Evolutionary conservation across 2,113 vertebrate genomes (phyloP).

Genomic region (Rhabdornis inornatus): DNA sequence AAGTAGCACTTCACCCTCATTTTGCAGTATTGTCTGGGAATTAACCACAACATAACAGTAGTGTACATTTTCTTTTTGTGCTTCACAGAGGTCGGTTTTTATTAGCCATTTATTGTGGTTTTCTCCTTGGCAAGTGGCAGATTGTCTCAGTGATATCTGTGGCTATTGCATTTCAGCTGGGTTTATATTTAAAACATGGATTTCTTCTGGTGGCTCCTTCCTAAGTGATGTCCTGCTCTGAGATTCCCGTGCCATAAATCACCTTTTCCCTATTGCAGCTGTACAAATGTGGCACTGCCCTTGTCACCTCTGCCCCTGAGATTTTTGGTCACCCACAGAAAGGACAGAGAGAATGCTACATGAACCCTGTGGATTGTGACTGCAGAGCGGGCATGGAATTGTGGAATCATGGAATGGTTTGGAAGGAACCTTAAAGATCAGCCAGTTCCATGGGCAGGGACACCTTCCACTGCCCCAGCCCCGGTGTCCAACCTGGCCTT

Average conservation of each 20-base stretch:
- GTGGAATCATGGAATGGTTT: background rate
- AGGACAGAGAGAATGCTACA: background rate
- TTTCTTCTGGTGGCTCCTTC: constrained; percentile 21
- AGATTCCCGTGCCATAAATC: background rate
- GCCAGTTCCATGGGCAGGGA: background rate
- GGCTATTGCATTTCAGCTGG: background rate
- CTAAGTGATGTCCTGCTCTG: background rate
- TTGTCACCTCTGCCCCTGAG: background rate
- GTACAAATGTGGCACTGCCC: background rate
- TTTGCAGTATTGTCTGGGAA: constrained; percentile 49
- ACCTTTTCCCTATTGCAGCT: background rate
- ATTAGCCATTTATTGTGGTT: constrained; percentile 56
- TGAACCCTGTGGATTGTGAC: background rate
- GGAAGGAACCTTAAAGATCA: background rate
- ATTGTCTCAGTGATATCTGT: background rate
- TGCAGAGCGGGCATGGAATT: background rate
- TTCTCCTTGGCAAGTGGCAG: constrained; percentile 5
- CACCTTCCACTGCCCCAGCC: background rate
- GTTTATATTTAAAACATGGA: background rate
- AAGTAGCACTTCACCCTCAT: constrained; percentile 54
- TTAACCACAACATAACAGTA: constrained; percentile 32
- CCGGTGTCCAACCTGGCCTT: background rate
- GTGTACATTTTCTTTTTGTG: constrained; percentile 2
- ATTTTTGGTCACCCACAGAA: background rate
- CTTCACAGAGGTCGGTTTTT: constrained; percentile 49